Evolutionary conservation across 2,113 vertebrate genomes (phyloP).

Genomic region (Cyanistes caeruleus): DNA sequence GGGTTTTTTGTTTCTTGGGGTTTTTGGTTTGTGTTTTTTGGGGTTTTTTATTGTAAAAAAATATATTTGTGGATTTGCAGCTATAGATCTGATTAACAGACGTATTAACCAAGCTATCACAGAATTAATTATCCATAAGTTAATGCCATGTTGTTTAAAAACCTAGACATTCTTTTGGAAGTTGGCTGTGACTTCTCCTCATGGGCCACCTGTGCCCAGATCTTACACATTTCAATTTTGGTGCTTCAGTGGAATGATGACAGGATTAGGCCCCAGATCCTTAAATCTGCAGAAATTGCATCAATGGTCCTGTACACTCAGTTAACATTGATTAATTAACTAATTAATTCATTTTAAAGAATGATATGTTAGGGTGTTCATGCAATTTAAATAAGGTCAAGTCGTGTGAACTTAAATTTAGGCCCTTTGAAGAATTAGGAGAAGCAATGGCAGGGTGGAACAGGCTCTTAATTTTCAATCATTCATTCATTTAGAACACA

Average conservation of each 20-base stretch:
- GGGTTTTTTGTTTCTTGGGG: rapidly evolving
- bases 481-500: not conserved
- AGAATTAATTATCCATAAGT: not conserved
- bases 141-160: not conserved
- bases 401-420: not conserved
- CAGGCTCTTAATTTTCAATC: not conserved
- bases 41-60: not conserved
- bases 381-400: not conserved
- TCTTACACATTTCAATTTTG: not conserved
- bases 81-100: not conserved
- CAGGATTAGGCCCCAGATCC: not conserved
- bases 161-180: not conserved
- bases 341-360: not conserved
- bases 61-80: not conserved
- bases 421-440: not conserved
- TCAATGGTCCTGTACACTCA: not conserved
- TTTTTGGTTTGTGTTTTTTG: rapidly evolving
- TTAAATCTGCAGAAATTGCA: not conserved
- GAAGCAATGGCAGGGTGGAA: not conserved
- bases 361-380: not conserved
- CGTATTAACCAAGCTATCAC: not conserved
- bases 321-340: not conserved
- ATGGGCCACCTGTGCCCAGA: not conserved
- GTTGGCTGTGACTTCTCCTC: not conserved
- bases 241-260: not conserved